Conservation (phyloP, 2,888 invertebrate species). For the Phengaris alcon region DNA sequence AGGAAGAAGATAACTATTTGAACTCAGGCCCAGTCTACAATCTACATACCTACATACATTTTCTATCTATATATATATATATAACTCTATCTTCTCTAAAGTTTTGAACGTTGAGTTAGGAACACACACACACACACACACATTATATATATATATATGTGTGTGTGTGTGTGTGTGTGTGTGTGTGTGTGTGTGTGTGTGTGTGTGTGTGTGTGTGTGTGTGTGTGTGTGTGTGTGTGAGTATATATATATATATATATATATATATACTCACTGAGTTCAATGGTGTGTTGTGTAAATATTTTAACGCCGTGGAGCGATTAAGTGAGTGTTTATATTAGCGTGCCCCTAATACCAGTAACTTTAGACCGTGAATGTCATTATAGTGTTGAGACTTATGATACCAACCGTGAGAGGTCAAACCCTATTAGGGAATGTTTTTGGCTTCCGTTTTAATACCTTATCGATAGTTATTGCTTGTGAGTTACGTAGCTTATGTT, state of each 20-base stretch:
- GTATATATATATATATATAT: no score
- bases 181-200: no score
- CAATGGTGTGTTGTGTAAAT: slow-evolving; percentile 1
- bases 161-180: no score
- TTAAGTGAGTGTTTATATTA: slow-evolving; percentile 1
- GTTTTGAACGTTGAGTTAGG: neutral
- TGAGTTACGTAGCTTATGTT: neutral
- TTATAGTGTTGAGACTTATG: slow-evolving; percentile 23
- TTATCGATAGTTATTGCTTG: neutral
- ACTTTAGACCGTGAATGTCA: slow-evolving; percentile 24
- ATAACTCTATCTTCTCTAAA: neutral
- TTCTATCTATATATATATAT: no score
- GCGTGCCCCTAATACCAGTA: slow-evolving; percentile 21
- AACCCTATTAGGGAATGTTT: slow-evolving; percentile 24
- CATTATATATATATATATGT: no score
- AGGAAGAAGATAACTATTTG: no score
- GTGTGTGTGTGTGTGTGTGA: no score
- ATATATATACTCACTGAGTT: no score
- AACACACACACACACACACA: no score
- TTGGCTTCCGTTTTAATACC: slow-evolving; percentile 23
- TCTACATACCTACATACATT: no score
- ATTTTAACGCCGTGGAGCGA: neutral
- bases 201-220: no score
- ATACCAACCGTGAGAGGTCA: slow-evolving; percentile 23
- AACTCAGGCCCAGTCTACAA: no score